These are phyloP conservation scores for Calliphora vomitoria DNA, from an alignment of 2,888 invertebrate genomes.

Conservation along the genomic window DNA sequence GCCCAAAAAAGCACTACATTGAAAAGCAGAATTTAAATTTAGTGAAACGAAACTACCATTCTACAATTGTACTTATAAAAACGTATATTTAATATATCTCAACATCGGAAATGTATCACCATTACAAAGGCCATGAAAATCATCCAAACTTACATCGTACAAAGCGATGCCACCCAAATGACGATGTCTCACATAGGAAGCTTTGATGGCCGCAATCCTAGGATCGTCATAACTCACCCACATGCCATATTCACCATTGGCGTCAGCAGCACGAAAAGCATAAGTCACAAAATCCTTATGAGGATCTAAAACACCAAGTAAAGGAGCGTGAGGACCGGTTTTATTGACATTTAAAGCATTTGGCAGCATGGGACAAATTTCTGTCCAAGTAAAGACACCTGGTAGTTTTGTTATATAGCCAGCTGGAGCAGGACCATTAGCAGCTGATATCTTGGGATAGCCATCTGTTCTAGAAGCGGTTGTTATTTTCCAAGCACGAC, in stretches of 20 bases:
- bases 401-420: slow-evolving; percentile 89
- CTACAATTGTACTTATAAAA: slow-evolving; percentile 10
- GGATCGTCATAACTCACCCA: slow-evolving; percentile 94
- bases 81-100: slow-evolving; percentile 89
- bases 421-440: slow-evolving; percentile 89
- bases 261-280: slow-evolving; percentile 89
- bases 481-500: slow-evolving; percentile 91
- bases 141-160: slow-evolving; percentile 91
- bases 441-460: slow-evolving; percentile 88
- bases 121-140: slow-evolving; percentile 92
- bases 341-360: slow-evolving; percentile 87
- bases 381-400: slow-evolving; percentile 91
- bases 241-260: slow-evolving; percentile 88
- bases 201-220: slow-evolving; percentile 92
- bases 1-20: too few relatives aligned
- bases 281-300: slow-evolving; percentile 92
- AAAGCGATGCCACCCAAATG: slow-evolving; percentile 92
- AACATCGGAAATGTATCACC: slow-evolving; percentile 92
- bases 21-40: too few relatives aligned
- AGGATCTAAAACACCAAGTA: slow-evolving; percentile 91
- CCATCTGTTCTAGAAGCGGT: slow-evolving; percentile 90
- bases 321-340: slow-evolving; percentile 87
- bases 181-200: slow-evolving; percentile 89
- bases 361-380: slow-evolving; percentile 90
- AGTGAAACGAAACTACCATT: not conserved